Percentiles rank a stretch among this genome's conserved stretches.
Conservation (phyloP, 2,113 vertebrate species). For the Triplophysa rosa region DNA sequence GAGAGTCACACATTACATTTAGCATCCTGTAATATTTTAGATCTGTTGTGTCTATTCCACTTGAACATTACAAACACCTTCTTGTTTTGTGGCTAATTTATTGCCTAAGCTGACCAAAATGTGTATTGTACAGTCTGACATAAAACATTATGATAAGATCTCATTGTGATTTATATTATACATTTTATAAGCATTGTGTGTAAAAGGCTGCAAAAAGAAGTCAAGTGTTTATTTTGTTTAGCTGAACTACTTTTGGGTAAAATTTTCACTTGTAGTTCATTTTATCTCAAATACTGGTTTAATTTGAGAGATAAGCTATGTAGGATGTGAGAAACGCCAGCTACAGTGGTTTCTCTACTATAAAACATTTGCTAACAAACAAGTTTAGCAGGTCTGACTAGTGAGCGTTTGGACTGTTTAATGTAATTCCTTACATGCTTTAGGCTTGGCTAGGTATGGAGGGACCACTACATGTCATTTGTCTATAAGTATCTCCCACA, state of each 20-base stretch:
- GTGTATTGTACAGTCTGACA: too few relatives aligned
- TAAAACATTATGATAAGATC: too few relatives aligned
- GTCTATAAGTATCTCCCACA: conserved; percentile 7
- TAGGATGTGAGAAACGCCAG: neutral
- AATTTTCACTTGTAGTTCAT: neutral
- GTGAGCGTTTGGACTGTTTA: conserved; percentile 4
- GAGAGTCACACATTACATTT: conserved; percentile 26
- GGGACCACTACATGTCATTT: neutral
- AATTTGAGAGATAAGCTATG: neutral
- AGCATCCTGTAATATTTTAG: neutral
- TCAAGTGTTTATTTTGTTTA: too few relatives aligned
- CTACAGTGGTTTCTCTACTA: neutral
- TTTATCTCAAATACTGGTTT: too few relatives aligned
- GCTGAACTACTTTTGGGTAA: too few relatives aligned
- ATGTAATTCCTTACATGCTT: conserved; percentile 9
- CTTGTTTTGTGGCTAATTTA: too few relatives aligned
- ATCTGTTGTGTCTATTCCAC: too few relatives aligned
- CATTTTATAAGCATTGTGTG: too few relatives aligned
- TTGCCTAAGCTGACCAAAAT: too few relatives aligned
- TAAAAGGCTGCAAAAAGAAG: too few relatives aligned
- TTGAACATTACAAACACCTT: too few relatives aligned
- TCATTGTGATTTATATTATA: too few relatives aligned
- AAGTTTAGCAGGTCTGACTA: conserved; percentile 12
- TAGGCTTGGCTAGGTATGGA: neutral
- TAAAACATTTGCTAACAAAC: conserved; percentile 5